Base-by-base conservation (phyloP, 2,797 vertebrate genomes). In the Podargus strigoides region DNA sequence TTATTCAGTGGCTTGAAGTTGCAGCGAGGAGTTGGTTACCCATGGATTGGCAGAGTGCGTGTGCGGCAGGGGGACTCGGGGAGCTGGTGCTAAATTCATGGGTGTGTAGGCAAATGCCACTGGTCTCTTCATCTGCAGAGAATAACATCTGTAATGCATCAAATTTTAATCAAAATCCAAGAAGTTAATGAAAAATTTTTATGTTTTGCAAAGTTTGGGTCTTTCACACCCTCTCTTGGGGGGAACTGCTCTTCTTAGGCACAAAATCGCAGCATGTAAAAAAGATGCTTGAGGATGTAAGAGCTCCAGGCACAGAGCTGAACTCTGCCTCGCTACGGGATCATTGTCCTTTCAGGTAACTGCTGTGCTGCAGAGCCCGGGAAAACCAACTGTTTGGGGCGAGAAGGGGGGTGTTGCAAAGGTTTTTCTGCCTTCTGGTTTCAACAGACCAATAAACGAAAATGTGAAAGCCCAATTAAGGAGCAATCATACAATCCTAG, bases 21-120 rank as follows among this genome's bases (percentile, higher is more conserved):
- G 23, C 50, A 60, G 75, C 2, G 0, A 62, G n/a, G 52, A 32
- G 28, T 2, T 49, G 36, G 37, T 37, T 75, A 32, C 24, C 44
- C 5, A 8, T 41, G 67, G 32, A 6, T 12, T 7, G 26, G 46
- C 2, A 13, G 37, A 30, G 64, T 0, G 14, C 1, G 1, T 2
- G 22, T 27, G 39, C 4, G 32, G 47, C 44, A 14, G 22, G 9
- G 26, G 15, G 46, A 64, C 2, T 28, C 1, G 3, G 0, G 0
- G 49, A n/a, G 50, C 60, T 59, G 70, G 8, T 46, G 34, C 67
- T 32, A 46, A 5, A n/a, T 34, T 64, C 55, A 32, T 17, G 7
- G 10, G 24, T 49, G 19, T 26, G 1, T 32, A 46, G 66, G n/a
- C 10, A 80, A 52, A 77, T n/a, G 23, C 42, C 58, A 58, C 62